phyloP scores from a whole-genome alignment of 1,140 invertebrate genomes.

The Helicorthomorpha holstii region DNA sequence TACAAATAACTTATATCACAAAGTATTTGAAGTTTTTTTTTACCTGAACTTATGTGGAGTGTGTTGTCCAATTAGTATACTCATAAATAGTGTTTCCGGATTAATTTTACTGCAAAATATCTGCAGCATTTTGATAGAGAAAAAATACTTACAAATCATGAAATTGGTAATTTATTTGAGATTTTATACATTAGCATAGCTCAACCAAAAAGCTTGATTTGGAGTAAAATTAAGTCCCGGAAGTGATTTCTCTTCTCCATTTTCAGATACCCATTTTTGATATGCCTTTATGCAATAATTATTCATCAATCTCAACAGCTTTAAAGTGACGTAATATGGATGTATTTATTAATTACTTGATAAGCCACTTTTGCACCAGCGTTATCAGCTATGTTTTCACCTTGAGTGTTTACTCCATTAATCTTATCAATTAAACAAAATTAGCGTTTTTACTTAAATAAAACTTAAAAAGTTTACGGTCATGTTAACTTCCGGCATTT shows the following conservation, averaged over 20 bases:
- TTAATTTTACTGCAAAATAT: too few species aligned
- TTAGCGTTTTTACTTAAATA: neutral
- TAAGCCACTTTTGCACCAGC: slow-evolving; percentile 79
- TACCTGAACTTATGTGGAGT: too few species aligned
- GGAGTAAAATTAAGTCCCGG: slow-evolving; percentile 59
- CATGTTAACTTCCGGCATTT: slow-evolving; percentile 44
- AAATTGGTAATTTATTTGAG: too few species aligned
- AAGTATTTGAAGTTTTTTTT: too few species aligned
- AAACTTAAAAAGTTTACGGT: slow-evolving; percentile 34
- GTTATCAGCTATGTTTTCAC: slow-evolving; percentile 86
- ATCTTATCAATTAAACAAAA: slow-evolving; percentile 32
- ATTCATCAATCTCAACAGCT: neutral
- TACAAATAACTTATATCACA: too few species aligned
- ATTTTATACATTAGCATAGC: slow-evolving; percentile 70
- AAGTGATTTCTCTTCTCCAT: slow-evolving; percentile 29
- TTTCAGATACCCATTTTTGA: slow-evolving; percentile 14
- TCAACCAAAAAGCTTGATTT: slow-evolving; percentile 71
- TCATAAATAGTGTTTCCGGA: too few species aligned
- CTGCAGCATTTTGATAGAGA: too few species aligned
- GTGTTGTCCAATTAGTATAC: too few species aligned
- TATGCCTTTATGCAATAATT: slow-evolving; percentile 17
- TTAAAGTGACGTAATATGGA: neutral
- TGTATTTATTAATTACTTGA: slow-evolving; percentile 30
- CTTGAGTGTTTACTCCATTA: slow-evolving; percentile 59
- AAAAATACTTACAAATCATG: too few species aligned